Conservation (phyloP, 2,797 vertebrate genomes). For the Falco concolor region DNA sequence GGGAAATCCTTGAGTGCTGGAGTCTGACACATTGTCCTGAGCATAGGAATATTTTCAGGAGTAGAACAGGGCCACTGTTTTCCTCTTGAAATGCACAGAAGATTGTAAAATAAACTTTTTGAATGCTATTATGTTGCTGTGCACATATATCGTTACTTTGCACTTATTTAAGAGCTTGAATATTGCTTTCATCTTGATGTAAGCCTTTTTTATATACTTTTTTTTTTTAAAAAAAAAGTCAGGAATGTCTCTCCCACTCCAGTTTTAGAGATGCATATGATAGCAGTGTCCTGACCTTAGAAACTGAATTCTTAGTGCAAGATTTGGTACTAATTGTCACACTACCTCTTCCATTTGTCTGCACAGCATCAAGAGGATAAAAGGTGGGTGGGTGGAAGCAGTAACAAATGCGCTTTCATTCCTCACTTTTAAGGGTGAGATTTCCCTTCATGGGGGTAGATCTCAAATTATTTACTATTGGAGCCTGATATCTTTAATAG, state of each 20-base stretch:
- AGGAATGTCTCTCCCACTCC: neutral
- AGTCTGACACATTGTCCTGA: neutral
- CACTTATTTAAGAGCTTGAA: neutral
- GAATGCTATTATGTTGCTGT: neutral
- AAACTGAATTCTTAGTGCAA: neutral
- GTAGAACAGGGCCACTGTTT: neutral
- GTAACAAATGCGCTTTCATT: neutral
- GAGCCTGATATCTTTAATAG: slow-evolving; percentile 4
- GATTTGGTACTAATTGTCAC: neutral
- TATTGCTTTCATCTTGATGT: neutral
- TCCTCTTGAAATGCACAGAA: neutral
- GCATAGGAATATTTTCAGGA: neutral
- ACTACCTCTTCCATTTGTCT: neutral
- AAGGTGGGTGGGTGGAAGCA: neutral
- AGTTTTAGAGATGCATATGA: neutral
- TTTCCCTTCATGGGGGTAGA: neutral
- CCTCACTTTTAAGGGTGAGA: neutral
- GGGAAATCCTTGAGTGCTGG: neutral
- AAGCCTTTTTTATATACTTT: neutral
- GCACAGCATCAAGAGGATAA: neutral
- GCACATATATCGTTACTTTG: neutral
- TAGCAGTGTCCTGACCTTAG: neutral
- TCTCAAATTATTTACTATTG: neutral
- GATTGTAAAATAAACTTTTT: neutral
- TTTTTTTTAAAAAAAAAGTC: too few relatives aligned